A percentile compares a stretch with the other conserved stretches of the same genome.
phyloP scores from a whole-genome alignment of 1,140 invertebrate genomes.

The Coptotermes formosanus region DNA sequence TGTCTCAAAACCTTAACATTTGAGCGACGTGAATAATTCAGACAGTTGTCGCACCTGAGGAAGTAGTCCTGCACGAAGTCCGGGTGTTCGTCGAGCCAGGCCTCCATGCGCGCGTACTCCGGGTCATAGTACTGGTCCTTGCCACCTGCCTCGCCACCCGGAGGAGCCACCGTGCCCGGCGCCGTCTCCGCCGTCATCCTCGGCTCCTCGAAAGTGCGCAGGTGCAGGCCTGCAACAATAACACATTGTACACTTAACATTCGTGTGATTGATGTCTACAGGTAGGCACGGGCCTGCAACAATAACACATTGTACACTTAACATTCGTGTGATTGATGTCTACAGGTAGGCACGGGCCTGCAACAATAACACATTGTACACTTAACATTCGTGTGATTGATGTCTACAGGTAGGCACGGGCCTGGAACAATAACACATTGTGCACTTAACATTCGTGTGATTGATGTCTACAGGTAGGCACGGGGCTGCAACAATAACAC shows the following conservation, averaged over 20 bases:
- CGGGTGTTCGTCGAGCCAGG: conserved; percentile 95
- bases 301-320: conserved; percentile 39
- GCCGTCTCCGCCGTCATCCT: conserved; percentile 66
- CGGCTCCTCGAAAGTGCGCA: conserved; percentile 76
- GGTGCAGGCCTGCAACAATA: conserved; percentile 68
- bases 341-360: too few species aligned
- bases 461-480: too few species aligned
- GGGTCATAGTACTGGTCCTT: conserved; percentile 66
- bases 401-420: too few species aligned
- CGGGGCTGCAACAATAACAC: too few species aligned
- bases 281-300: too few species aligned
- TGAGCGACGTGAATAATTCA: too few species aligned
- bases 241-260: conserved; percentile 29
- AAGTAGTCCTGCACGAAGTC: conserved; percentile 95
- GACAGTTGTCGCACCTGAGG: conserved; percentile 63
- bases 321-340: too few species aligned
- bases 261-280: too few species aligned
- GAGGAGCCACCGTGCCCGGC: conserved; percentile 52
- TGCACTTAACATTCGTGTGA: too few species aligned
- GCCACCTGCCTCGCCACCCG: conserved; percentile 47
- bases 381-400: too few species aligned
- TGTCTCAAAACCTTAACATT: too few species aligned
- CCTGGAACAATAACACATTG: conserved; percentile 39
- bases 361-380: conserved; percentile 39
- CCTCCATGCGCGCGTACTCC: conserved; percentile 81